Evolutionary conservation across 64 coral and sea anemone species (phyloP), one percentile per base, ranked within the genome.

Genomic region (Stichodactyla mertensii): DNA sequence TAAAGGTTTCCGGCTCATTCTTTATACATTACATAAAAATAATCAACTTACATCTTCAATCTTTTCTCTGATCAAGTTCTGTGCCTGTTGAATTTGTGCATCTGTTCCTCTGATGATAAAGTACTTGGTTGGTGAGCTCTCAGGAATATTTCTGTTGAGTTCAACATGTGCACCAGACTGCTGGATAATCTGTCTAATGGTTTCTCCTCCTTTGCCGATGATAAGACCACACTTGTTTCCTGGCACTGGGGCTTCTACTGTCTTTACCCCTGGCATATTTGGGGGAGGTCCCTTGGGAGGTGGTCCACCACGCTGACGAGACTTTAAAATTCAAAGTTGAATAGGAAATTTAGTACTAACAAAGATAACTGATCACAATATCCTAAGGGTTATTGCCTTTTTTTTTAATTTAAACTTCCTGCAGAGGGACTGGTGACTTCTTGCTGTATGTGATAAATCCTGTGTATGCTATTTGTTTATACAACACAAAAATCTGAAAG

Each of bases 141-240:
- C 97, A 55, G 97, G 97, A 70, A 94, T 88, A 16, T 79, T 61
- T 87, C 97, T 92, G 78, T 99, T 99, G 7, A 99, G 86, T 69
- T 99, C 97, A 4, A 99, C 97, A 71, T 99, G 90, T 26, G 97
- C 97, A 15, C 97, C 97, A 58, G 87, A 90, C 7, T 82, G 23
- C 14, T 90, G 87, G 22, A 95, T 99, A 18, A 99, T 99, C 64
- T 94, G 88, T 88, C 93, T 83, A 61, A 99, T 99, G 16, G 97
- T 99, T 57, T 99, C 97, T 55, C 97, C 97, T 57, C 97, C 95
- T 91, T 99, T 99, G 23, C 97, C 97, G 86, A 98, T 99, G 13
- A 99, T 84, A 9, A 99, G 86, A 53, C 97, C 97, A 95, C 97
- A 99, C 66, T 94, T 99, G 62, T 94, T 94, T 31, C 93, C 97